Conservation (phyloP, 2,888 invertebrate species). For the Crossocerus cetratus region DNA sequence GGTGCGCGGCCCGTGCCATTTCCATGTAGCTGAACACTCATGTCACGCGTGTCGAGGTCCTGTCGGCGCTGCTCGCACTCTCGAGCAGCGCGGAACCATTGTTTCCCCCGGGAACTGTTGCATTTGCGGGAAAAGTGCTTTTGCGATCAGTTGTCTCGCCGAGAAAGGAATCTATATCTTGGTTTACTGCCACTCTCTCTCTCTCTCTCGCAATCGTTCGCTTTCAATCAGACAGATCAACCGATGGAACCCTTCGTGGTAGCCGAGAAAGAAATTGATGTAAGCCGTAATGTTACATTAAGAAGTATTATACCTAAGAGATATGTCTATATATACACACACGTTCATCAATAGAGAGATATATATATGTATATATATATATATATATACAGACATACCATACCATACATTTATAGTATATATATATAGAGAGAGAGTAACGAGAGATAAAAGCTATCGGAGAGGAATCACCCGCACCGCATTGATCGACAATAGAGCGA, state of each 20-base stretch:
- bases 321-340: constrained; percentile 18
- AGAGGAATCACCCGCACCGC: constrained; percentile 55
- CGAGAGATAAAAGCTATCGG: constrained; percentile 43
- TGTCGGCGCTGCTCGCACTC: not conserved
- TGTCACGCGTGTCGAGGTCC: too few relatives aligned
- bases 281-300: constrained; percentile 45
- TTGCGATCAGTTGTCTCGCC: constrained; percentile 26
- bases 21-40: too few relatives aligned
- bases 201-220: constrained; percentile 47
- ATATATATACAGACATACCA: constrained; percentile 23
- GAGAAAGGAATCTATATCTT: constrained; percentile 27
- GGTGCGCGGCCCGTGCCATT: too few relatives aligned
- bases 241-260: constrained; percentile 30
- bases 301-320: constrained; percentile 45
- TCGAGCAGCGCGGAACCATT: constrained; percentile 11
- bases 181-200: constrained; percentile 55
- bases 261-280: constrained; percentile 40
- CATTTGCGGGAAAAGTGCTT: constrained; percentile 22
- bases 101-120: constrained; percentile 30
- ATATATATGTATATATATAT: constrained; percentile 20
- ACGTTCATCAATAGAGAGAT: too few relatives aligned
- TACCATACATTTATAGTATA: constrained; percentile 25
- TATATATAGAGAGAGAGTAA: constrained; percentile 23
- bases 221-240: constrained; percentile 52
- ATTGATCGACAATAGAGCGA: constrained; percentile 71